phyloP scores from a whole-genome alignment of 2,888 invertebrate species.

The Hedya salicella region DNA sequence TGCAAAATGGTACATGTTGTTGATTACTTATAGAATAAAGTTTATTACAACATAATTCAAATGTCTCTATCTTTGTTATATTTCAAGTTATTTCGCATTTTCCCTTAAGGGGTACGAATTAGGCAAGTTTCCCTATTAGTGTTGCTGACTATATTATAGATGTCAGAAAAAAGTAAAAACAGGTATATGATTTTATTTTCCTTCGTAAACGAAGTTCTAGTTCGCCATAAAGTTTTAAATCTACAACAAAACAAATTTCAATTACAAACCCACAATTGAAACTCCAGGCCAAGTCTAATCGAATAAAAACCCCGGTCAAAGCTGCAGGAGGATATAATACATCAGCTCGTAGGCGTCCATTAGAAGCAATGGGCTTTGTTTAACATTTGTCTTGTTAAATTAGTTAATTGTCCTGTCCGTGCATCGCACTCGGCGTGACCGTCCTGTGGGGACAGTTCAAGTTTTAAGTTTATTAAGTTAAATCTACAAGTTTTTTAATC shows the following conservation, averaged over 20 bases:
- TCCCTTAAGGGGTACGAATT: too few species aligned
- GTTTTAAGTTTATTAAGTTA: conserved; percentile 12
- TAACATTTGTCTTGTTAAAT: conserved; percentile 61
- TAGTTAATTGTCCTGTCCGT: conserved; percentile 68
- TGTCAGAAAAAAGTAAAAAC: too few species aligned
- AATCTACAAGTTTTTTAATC: background rate
- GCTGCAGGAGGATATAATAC: conserved; percentile 42
- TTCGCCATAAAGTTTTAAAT: background rate
- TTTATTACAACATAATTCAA: too few species aligned
- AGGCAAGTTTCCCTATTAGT: too few species aligned
- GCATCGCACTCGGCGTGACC: conserved; percentile 53
- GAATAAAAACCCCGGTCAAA: conserved; percentile 20
- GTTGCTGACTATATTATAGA: too few species aligned
- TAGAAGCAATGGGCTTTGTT: conserved; percentile 58
- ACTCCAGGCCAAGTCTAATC: conserved; percentile 16
- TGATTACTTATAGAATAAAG: too few species aligned
- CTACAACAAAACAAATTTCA: background rate
- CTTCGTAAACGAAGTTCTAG: too few species aligned
- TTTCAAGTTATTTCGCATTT: too few species aligned
- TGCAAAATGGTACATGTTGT: too few species aligned
- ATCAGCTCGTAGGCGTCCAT: conserved; percentile 62
- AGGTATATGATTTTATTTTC: too few species aligned
- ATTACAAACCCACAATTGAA: conserved; percentile 16
- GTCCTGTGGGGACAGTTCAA: conserved; percentile 19
- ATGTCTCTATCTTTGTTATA: too few species aligned